Evolutionary conservation across 2,113 vertebrate genomes (phyloP).

Genomic region (Anoplopoma fimbria): DNA sequence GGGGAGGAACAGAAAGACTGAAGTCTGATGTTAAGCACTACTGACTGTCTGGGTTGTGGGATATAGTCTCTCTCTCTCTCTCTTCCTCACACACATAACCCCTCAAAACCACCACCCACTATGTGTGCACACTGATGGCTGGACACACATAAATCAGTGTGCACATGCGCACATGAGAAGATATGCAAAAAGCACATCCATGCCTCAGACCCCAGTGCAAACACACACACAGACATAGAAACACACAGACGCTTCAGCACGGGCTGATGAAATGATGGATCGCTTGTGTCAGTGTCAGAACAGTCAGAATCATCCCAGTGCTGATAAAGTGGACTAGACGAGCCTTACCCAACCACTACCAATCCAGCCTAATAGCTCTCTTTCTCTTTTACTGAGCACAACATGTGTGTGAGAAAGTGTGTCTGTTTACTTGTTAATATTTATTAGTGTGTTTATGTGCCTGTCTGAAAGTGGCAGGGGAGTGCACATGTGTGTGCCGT

Average conservation of each 20-base stretch:
- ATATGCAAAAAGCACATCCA: constrained; percentile 23
- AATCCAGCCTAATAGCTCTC: constrained; percentile 76
- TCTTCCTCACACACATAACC: not conserved
- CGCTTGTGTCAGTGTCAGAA: constrained; percentile 87
- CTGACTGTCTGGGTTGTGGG: constrained; percentile 82
- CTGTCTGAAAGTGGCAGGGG: not conserved
- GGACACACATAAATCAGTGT: constrained; percentile 17
- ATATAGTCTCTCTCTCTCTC: constrained; percentile 24
- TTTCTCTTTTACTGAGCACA: constrained; percentile 29
- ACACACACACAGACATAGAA: constrained; percentile 26
- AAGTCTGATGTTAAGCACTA: constrained; percentile 87
- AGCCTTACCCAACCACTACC: constrained; percentile 70
- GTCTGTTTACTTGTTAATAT: not conserved
- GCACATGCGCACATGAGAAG: constrained; percentile 35
- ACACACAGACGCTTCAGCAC: constrained; percentile 79
- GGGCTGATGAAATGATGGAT: constrained; percentile 90
- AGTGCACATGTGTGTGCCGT: not conserved
- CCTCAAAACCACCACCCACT: not conserved
- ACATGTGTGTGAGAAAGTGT: constrained; percentile 20
- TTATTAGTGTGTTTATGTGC: not conserved
- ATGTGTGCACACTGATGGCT: constrained; percentile 15
- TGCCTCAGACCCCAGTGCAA: constrained; percentile 19
- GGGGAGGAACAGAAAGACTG: constrained; percentile 79
- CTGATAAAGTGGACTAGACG: constrained; percentile 84
- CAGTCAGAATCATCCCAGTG: constrained; percentile 85